Evolutionary conservation across 2,888 invertebrate species (phyloP).

Genomic region (Drosophila diplacantha): DNA sequence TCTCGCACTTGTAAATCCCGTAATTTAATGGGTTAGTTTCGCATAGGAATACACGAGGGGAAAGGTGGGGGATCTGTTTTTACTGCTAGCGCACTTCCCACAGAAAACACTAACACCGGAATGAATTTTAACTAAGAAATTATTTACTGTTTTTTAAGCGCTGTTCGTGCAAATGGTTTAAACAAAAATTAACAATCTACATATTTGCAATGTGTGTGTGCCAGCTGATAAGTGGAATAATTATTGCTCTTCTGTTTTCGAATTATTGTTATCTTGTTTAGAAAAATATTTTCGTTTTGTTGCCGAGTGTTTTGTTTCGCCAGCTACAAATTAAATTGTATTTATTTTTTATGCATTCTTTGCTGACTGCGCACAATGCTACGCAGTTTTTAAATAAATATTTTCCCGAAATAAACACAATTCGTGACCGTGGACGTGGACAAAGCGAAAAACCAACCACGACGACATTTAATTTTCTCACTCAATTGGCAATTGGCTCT

Average conservation of each 20-base stretch:
- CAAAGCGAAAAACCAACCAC: constrained; percentile 11
- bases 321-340: constrained; percentile 3
- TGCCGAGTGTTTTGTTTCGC: constrained; percentile 12
- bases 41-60: neutral
- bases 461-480: constrained; percentile 15
- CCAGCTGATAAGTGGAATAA: constrained; percentile 24
- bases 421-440: constrained; percentile 5
- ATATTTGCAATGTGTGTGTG: neutral
- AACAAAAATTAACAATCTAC: constrained; percentile 15
- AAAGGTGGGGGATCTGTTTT: neutral
- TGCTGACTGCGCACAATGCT: constrained; percentile 26
- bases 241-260: constrained; percentile 21
- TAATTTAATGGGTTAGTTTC: constrained; percentile 13
- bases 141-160: constrained; percentile 15
- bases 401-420: constrained; percentile 15
- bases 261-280: constrained; percentile 27
- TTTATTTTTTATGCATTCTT: constrained; percentile 2
- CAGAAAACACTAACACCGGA: neutral
- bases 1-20: constrained; percentile 19
- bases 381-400: constrained; percentile 24
- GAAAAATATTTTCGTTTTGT: constrained; percentile 23
- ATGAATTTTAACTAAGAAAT: constrained; percentile 2
- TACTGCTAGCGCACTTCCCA: constrained; percentile 3
- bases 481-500: constrained; percentile 3
- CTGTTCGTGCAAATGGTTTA: constrained; percentile 1